A percentile compares a stretch with the other conserved stretches of the same genome.
Evolutionary conservation across 2,888 invertebrate species (phyloP).

Genomic region (Catocala nupta): DNA sequence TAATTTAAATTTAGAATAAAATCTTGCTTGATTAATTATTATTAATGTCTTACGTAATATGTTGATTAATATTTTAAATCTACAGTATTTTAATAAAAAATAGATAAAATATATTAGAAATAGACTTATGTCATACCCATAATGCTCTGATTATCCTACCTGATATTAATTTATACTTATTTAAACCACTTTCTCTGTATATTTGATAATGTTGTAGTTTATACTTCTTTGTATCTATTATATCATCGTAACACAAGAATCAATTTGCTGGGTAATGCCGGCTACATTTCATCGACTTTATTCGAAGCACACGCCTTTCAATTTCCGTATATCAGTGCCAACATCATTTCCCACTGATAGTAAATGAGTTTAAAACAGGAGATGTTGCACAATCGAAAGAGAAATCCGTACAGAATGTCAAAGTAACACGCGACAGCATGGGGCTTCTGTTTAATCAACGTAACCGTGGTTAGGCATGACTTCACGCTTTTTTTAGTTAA

Average conservation of each 20-base stretch:
- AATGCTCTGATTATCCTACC: too few species aligned
- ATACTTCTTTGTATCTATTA: not conserved
- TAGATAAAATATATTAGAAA: too few species aligned
- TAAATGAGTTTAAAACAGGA: constrained; percentile 36
- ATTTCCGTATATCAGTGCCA: constrained; percentile 28
- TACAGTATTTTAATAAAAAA: too few species aligned
- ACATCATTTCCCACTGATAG: constrained; percentile 23
- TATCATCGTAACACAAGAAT: not conserved
- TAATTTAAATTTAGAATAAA: too few species aligned
- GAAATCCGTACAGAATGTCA: constrained; percentile 47
- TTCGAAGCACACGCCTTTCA: not conserved
- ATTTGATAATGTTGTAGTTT: not conserved
- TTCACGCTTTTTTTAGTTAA: constrained; percentile 18
- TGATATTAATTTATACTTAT: too few species aligned
- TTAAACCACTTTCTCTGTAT: not conserved
- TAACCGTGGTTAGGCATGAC: constrained; percentile 35
- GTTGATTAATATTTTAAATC: too few species aligned
- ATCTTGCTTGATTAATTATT: too few species aligned
- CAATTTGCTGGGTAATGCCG: not conserved
- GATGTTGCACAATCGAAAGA: constrained; percentile 50
- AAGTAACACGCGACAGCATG: constrained; percentile 30
- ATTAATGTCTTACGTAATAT: too few species aligned
- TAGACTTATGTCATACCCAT: too few species aligned
- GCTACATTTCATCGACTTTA: not conserved
- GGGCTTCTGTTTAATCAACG: constrained; percentile 45